Conservation (phyloP, 2,797 vertebrate species). For the Crenichthys baileyi region DNA sequence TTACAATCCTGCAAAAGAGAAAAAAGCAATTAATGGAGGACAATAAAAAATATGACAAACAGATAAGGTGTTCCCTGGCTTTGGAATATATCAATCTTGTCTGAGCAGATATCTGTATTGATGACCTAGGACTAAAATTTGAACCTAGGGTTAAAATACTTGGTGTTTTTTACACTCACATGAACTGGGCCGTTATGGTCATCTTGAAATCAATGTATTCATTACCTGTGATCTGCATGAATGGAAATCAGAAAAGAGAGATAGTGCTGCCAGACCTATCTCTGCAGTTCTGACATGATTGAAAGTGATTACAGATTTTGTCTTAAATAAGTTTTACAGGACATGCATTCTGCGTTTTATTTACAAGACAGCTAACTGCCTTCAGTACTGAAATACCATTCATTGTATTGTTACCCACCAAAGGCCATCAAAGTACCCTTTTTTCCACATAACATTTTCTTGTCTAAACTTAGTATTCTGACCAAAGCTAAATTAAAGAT, state of each 20-base stretch:
- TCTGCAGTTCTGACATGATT: constrained; percentile 61
- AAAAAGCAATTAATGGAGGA: constrained; percentile 59
- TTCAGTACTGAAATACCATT: constrained; percentile 36
- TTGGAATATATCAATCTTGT: constrained; percentile 57
- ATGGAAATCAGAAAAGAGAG: constrained; percentile 44
- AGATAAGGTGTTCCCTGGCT: constrained; percentile 48
- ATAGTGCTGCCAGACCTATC: constrained; percentile 40
- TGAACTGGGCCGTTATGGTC: constrained; percentile 72
- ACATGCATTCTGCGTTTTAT: constrained; percentile 69
- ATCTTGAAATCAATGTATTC: constrained; percentile 73
- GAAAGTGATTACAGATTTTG: constrained; percentile 70
- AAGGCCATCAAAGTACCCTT: constrained; percentile 6
- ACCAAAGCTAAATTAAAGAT: constrained; percentile 61
- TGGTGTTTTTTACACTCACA: constrained; percentile 60
- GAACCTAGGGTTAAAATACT: constrained; percentile 72
- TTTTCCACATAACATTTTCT: constrained; percentile 68
- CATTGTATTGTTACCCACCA: neutral
- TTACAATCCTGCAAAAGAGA: constrained; percentile 50
- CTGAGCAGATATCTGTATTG: constrained; percentile 46
- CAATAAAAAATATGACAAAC: constrained; percentile 67
- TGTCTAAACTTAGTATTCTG: constrained; percentile 80
- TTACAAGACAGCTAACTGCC: constrained; percentile 42
- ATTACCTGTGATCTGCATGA: constrained; percentile 72
- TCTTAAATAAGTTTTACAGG: constrained; percentile 71
- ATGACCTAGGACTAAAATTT: constrained; percentile 66